phyloP scores from a whole-genome alignment of 2,797 vertebrate species.

The Manis crassicaudata region DNA sequence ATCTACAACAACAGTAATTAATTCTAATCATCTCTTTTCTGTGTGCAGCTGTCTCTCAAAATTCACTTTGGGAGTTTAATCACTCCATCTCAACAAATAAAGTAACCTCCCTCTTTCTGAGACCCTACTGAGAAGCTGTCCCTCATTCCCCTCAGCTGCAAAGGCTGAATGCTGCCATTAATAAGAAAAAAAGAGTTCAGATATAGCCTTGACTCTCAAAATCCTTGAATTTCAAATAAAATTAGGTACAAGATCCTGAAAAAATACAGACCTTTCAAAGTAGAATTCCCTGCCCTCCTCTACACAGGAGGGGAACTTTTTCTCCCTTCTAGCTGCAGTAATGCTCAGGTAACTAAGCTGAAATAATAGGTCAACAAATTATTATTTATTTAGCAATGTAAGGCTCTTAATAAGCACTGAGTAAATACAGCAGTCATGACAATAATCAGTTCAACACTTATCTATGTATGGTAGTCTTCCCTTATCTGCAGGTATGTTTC shows the following conservation, averaged over 20 bases:
- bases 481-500: too few species aligned
- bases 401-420: background rate
- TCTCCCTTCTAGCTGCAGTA: background rate
- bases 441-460: slow-evolving; percentile 32
- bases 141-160: background rate
- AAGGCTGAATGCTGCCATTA: slow-evolving; percentile 4
- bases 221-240: slow-evolving; percentile 9
- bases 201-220: slow-evolving; percentile 1
- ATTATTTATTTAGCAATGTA: background rate
- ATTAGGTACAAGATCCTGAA: background rate
- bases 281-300: background rate
- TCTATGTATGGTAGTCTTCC: background rate
- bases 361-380: slow-evolving; percentile 26
- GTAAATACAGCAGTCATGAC: background rate
- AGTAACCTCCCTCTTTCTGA: slow-evolving; percentile 34
- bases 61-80: slow-evolving; percentile 68
- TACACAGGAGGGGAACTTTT: background rate
- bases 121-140: slow-evolving; percentile 25
- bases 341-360: background rate
- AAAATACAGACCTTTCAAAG: slow-evolving; percentile 10
- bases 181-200: background rate
- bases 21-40: slow-evolving; percentile 74
- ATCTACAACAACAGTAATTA: slow-evolving; percentile 78
- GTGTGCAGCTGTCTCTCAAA: slow-evolving; percentile 75
- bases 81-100: slow-evolving; percentile 66